A percentile compares a stretch with the other conserved stretches of the same genome.
phyloP scores from a whole-genome alignment of 2,888 invertebrate species.

The Eustalomyia histrio region DNA sequence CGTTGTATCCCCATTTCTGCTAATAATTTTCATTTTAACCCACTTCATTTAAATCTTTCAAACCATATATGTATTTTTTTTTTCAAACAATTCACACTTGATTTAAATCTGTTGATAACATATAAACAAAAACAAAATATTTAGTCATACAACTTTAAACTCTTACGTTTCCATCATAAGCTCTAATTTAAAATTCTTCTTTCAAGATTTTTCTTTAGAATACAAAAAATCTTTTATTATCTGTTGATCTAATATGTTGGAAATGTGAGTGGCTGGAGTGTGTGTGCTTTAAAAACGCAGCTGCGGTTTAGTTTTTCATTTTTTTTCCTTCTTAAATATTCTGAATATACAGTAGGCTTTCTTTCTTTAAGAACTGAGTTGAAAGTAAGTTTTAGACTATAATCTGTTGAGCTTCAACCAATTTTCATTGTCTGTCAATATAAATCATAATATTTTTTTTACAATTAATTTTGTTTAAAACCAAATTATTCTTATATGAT shows the following conservation, averaged over 20 bases:
- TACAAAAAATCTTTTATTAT: not conserved
- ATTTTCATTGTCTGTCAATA: constrained; percentile 60
- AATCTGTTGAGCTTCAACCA: constrained; percentile 30
- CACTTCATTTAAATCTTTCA: constrained; percentile 56
- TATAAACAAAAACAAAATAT: not conserved
- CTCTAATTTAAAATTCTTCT: not conserved
- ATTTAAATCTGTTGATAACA: not conserved
- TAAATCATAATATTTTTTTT: constrained; percentile 61
- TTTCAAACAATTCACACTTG: not conserved
- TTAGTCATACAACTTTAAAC: not conserved
- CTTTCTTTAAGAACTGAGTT: constrained; percentile 17
- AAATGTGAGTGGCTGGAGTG: not conserved
- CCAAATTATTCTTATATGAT: not conserved
- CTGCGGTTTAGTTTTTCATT: not conserved
- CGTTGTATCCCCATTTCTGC: not conserved
- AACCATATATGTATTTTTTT: not conserved
- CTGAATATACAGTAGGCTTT: not conserved
- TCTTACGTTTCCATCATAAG: not conserved
- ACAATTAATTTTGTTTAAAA: constrained; percentile 45
- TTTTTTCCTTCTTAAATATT: not conserved
- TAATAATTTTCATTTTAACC: constrained; percentile 22
- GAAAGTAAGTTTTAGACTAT: constrained; percentile 41
- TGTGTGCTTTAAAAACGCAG: not conserved
- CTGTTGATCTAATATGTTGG: not conserved
- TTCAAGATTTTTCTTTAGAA: not conserved